phyloP scores from a whole-genome alignment of 1,140 invertebrate genomes.

The Drosophila nannoptera region DNA sequence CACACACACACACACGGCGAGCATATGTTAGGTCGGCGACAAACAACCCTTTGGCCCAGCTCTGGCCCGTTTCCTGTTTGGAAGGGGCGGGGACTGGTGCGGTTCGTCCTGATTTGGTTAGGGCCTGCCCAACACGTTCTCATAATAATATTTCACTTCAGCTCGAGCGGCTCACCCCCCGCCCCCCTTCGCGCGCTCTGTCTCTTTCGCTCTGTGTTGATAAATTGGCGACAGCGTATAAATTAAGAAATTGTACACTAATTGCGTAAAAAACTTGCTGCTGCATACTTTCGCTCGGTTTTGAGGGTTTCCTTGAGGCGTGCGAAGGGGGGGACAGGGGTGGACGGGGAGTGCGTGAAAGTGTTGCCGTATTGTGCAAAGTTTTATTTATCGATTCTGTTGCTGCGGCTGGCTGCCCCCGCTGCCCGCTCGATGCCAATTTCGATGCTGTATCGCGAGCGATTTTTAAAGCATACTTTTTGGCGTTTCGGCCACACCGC shows the following conservation, averaged over 20 bases:
- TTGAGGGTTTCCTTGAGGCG: constrained; percentile 52
- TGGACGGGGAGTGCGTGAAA: constrained; percentile 61
- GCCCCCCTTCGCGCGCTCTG: constrained; percentile 1
- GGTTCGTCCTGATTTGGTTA: not conserved
- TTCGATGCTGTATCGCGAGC: constrained; percentile 66
- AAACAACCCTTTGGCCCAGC: constrained; percentile 58
- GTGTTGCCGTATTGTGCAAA: constrained; percentile 73
- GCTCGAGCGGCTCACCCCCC: not conserved
- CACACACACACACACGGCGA: not conserved
- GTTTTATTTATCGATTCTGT: constrained; percentile 73
- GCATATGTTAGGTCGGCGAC: constrained; percentile 62
- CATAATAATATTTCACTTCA: constrained; percentile 74
- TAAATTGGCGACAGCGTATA: constrained; percentile 78
- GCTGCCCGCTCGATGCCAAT: constrained; percentile 63
- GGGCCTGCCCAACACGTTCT: constrained; percentile 58
- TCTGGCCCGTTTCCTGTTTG: constrained; percentile 7
- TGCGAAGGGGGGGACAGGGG: not conserved
- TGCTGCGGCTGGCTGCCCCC: constrained; percentile 51
- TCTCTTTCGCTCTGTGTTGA: constrained; percentile 50
- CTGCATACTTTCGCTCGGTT: constrained; percentile 69
- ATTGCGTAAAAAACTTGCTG: constrained; percentile 78
- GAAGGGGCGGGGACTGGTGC: not conserved
- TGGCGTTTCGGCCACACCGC: constrained; percentile 48
- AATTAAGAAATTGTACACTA: constrained; percentile 79
- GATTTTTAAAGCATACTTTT: constrained; percentile 73